Conservation (phyloP, 2,888 invertebrate species). For the Cheilosia impressa region DNA sequence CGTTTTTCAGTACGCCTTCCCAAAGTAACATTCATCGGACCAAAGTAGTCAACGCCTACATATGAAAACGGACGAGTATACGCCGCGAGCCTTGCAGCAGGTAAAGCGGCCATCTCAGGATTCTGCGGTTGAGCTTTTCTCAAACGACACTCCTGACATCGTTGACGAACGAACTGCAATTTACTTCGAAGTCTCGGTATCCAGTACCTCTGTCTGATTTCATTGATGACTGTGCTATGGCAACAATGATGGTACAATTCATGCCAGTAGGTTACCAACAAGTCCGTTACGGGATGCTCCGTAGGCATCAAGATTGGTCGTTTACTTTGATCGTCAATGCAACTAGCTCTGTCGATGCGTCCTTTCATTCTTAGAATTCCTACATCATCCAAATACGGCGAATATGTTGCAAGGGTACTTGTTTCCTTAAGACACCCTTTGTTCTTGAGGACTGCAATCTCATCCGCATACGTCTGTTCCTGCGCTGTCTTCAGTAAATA, state of each 20-base stretch:
- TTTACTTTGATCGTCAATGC: not conserved
- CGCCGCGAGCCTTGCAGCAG: too few relatives aligned
- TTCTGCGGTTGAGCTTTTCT: too few relatives aligned
- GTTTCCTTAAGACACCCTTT: not conserved
- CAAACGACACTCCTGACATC: too few relatives aligned
- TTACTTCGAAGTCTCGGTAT: slow-evolving; percentile 28
- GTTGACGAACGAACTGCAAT: too few relatives aligned
- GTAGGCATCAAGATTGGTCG: slow-evolving; percentile 9
- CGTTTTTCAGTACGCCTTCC: too few relatives aligned
- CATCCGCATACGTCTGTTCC: not conserved
- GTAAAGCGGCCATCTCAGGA: too few relatives aligned
- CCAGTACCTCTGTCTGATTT: slow-evolving; percentile 28
- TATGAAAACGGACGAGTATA: too few relatives aligned
- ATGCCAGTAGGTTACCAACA: slow-evolving; percentile 38
- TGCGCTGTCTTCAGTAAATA: not conserved
- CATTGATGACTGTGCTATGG: slow-evolving; percentile 57
- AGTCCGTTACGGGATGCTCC: slow-evolving; percentile 27
- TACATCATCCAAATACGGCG: slow-evolving; percentile 32
- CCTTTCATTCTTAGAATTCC: slow-evolving; percentile 34
- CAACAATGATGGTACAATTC: slow-evolving; percentile 41
- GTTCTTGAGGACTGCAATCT: not conserved
- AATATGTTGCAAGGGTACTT: slow-evolving; percentile 25
- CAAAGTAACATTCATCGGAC: too few relatives aligned
- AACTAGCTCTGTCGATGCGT: slow-evolving; percentile 21
- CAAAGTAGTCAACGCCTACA: too few relatives aligned